Conservation (phyloP, 2,113 vertebrate genomes). For the Telmatochromis sp. region DNA sequence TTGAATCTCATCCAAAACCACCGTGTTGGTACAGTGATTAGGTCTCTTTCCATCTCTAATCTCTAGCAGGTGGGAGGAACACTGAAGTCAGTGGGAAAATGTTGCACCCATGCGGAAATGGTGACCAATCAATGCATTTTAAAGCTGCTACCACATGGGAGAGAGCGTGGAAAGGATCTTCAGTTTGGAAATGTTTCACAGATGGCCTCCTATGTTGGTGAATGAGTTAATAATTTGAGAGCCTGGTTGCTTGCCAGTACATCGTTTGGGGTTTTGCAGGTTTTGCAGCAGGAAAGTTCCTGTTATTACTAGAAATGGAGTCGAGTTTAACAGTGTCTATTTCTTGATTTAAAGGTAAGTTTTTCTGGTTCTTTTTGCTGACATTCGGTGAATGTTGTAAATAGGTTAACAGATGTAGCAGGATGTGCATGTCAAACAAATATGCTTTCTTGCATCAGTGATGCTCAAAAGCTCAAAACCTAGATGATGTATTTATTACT, state of each 20-base stretch:
- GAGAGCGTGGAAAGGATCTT: slow-evolving; percentile 29
- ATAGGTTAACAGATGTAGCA: neutral
- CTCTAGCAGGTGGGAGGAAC: slow-evolving; percentile 41
- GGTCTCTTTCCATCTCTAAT: slow-evolving; percentile 55
- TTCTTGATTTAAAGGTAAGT: neutral
- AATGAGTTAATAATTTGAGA: neutral
- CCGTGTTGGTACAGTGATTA: slow-evolving; percentile 44
- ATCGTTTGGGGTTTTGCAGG: neutral
- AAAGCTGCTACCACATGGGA: slow-evolving; percentile 13
- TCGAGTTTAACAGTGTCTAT: neutral
- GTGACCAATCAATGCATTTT: slow-evolving; percentile 33
- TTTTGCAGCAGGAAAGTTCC: neutral
- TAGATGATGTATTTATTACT: neutral
- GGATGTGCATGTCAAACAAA: neutral
- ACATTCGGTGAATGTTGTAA: neutral
- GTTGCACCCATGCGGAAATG: slow-evolving; percentile 25
- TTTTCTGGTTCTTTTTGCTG: neutral
- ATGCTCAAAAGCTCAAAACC: neutral
- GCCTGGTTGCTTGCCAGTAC: neutral
- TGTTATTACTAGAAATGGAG: neutral
- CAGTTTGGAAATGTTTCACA: slow-evolving; percentile 40
- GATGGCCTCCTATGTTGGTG: neutral
- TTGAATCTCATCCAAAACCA: slow-evolving; percentile 23
- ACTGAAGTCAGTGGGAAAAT: slow-evolving; percentile 35
- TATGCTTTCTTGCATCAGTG: neutral